phyloP scores from a whole-genome alignment of 2,888 invertebrate species.

The Ecdyonurus torrentis region DNA sequence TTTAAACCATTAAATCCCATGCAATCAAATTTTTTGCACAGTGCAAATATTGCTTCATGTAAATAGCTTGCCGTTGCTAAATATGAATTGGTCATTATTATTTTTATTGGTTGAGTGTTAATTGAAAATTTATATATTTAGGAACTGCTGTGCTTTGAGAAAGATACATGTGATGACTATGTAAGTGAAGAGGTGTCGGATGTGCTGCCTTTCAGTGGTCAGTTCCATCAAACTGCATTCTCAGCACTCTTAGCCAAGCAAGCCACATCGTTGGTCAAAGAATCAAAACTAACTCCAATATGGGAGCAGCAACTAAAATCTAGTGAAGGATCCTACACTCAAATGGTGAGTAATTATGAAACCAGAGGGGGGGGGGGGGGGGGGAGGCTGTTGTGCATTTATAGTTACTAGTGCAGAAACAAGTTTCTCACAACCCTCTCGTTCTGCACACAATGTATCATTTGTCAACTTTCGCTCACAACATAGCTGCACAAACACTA shows the following conservation, averaged over 20 bases:
- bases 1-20: no score
- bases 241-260: constrained; percentile 28
- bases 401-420: no score
- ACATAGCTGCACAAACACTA: no score
- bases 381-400: no score
- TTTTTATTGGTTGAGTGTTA: neutral
- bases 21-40: no score
- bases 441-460: no score
- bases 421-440: no score
- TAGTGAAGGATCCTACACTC: neutral
- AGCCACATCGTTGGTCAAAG: constrained; percentile 19
- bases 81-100: neutral
- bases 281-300: constrained; percentile 12
- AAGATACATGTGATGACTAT: no score
- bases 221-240: constrained; percentile 25
- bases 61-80: neutral
- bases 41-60: no score
- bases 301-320: neutral
- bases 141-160: neutral
- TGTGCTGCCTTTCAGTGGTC: neutral
- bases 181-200: neutral
- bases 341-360: neutral
- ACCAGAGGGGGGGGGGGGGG: no score
- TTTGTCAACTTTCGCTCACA: no score
- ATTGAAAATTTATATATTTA: neutral